Evolutionary conservation across 2,797 vertebrate genomes (phyloP).

Genomic region (Pipistrellus kuhlii): DNA sequence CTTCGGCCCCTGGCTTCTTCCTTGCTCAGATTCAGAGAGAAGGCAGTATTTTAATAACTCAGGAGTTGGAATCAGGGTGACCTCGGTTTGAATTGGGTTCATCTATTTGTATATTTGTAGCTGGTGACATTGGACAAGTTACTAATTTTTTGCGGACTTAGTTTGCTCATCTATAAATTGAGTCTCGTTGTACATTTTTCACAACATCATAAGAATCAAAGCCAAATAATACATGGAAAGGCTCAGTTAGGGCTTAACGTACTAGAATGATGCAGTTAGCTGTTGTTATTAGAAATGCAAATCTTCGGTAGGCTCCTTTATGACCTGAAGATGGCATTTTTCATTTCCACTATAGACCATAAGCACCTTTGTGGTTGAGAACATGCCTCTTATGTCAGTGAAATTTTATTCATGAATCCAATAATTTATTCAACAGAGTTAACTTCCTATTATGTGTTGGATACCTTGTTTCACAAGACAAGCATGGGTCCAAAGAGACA

Average conservation of each 20-base stretch:
- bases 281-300: not conserved
- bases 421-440: not conserved
- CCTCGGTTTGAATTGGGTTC: not conserved
- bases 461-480: slow-evolving; percentile 11
- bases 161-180: slow-evolving; percentile 28
- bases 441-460: not conserved
- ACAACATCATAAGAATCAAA: not conserved
- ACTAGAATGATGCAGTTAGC: not conserved
- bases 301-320: not conserved
- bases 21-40: not conserved
- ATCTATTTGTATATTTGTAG: not conserved
- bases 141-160: slow-evolving; percentile 20
- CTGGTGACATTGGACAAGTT: not conserved
- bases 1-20: not conserved
- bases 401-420: not conserved
- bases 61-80: not conserved
- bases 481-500: not conserved
- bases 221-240: slow-evolving; percentile 11
- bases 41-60: not conserved
- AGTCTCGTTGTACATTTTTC: not conserved
- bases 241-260: not conserved
- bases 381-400: slow-evolving; percentile 8
- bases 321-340: slow-evolving; percentile 12
- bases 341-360: not conserved
- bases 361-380: not conserved